Base-by-base conservation (phyloP, 2,113 vertebrate species). In the Empidonax alnorum region DNA sequence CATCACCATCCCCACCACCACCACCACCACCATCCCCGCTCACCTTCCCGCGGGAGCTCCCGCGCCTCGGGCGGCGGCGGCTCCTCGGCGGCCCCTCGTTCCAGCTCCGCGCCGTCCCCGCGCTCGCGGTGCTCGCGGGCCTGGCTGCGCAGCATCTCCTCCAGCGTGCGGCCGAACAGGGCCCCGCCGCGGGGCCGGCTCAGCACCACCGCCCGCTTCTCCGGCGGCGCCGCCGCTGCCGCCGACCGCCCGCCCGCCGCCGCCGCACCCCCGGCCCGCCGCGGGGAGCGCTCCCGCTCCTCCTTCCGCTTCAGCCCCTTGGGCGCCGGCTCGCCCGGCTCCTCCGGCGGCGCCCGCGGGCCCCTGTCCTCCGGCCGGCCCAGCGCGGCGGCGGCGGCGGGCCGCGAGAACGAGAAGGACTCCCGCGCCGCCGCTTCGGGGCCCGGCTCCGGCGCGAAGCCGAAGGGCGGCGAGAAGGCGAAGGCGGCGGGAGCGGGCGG, bases 231-330 rank as follows among this genome's bases (percentile, higher is more conserved):
- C 11, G 7, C 92, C 91, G 18, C 97, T 10, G 39, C 37, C 35
- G 39, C 37, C 35, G 35, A 35, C 35, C 92, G 96, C 35, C 84
- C 76, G 24, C 65, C 66, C 16, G 42, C 17, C 42, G 42, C 42
- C 41, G 9, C 97, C 39, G 7, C 92, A 35, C 35, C 35, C 35
- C 35, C 35, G 90, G 19, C 97, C 35, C 92, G 96, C n/a, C 84
- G 89, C 2, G 97, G 91, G 13, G 97, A 97, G 7, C 88, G 81
- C 5, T 94, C 97, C 41, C 96, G 91, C 35, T 99, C 98, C 35
- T 99, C 99, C 86, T 99, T 99, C 58, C 99, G 97, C 84, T 99
- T 99, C 52, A 97, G 94, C 12, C 98, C 98, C 94, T 99, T 99
- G 23, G 74, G 9, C 37, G 37, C 58, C 69, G 53, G 75, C 47